Conservation (phyloP, 2,888 invertebrate genomes). For the Biston betularia region DNA sequence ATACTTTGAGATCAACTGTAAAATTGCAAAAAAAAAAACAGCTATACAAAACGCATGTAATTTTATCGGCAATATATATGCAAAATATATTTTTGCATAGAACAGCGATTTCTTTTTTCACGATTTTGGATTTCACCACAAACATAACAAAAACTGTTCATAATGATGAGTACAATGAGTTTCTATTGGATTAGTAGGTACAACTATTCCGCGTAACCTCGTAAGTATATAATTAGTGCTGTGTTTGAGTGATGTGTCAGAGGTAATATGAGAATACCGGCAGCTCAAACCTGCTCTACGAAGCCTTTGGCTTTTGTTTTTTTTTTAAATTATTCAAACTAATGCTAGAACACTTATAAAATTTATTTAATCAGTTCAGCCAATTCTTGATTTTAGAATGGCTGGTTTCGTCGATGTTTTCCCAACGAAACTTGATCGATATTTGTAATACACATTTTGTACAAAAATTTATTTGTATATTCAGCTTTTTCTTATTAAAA, state of each 20-base stretch:
- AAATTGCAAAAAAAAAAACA: too few species aligned
- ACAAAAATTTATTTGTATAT: not conserved
- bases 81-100: too few species aligned
- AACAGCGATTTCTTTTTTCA: too few species aligned
- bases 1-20: too few species aligned
- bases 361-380: conserved; percentile 17
- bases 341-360: not conserved
- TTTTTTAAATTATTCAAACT: conserved; percentile 3
- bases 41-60: too few species aligned
- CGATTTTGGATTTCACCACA: too few species aligned
- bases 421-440: conserved; percentile 38
- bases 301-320: conserved; percentile 6
- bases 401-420: conserved; percentile 41
- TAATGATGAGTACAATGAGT: too few species aligned
- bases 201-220: too few species aligned
- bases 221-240: conserved; percentile 11
- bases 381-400: conserved; percentile 27
- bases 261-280: conserved; percentile 34
- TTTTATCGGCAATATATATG: too few species aligned
- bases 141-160: too few species aligned
- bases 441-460: conserved; percentile 30
- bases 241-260: conserved; percentile 26
- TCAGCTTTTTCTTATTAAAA: conserved; percentile 13
- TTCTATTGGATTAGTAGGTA: too few species aligned
- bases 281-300: conserved; percentile 25